These are phyloP conservation scores for Hydrophis major DNA, from an alignment of 2,797 vertebrate genomes.

Conservation along the genomic window DNA sequence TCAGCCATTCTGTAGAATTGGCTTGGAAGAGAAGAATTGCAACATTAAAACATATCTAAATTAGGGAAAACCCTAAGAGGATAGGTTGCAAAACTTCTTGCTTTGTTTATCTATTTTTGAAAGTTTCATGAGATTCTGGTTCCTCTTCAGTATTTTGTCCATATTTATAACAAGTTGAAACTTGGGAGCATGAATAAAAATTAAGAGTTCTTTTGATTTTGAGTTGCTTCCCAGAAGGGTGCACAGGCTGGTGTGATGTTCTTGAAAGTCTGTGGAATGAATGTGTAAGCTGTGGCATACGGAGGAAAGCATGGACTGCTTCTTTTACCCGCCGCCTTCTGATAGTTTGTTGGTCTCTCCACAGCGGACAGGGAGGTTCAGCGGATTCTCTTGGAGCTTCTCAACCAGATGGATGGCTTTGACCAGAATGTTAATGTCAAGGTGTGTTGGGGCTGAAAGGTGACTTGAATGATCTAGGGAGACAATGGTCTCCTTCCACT, in stretches of 20 bases:
- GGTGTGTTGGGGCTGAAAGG: conserved; percentile 66
- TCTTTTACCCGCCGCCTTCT: background rate
- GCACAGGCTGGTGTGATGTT: background rate
- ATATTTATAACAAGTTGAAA: background rate
- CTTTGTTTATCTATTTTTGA: background rate
- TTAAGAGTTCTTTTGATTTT: background rate
- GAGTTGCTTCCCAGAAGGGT: background rate
- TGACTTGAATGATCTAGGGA: background rate
- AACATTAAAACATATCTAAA: background rate
- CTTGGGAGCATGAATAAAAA: background rate
- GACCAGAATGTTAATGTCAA: conserved; percentile 96
- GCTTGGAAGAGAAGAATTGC: background rate
- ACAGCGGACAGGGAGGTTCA: conserved; percentile 92
- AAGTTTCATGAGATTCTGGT: background rate
- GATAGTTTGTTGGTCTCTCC: background rate
- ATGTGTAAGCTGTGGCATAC: background rate
- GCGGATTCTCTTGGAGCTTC: conserved; percentile 89
- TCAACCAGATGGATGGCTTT: conserved; percentile 96
- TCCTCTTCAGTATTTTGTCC: background rate
- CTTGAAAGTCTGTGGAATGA: background rate
- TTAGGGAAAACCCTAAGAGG: background rate
- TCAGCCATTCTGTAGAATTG: background rate
- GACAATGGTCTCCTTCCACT: background rate
- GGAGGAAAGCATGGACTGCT: background rate
- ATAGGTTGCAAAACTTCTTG: background rate